phyloP scores from a whole-genome alignment of 92 coral and sea anemone species.

The Actinostola sp. region DNA sequence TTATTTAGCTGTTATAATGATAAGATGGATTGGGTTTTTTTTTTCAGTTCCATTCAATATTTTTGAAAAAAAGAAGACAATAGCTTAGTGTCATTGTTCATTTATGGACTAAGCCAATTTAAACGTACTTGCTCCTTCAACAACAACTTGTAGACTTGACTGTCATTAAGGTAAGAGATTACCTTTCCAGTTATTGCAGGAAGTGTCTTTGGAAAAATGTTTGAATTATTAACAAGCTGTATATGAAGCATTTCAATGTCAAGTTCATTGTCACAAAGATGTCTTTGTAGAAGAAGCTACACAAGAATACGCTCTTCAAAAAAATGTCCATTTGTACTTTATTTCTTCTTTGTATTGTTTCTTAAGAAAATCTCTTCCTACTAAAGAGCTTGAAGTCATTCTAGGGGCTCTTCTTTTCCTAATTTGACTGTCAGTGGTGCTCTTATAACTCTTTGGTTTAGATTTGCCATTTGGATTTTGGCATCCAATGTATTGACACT shows the following conservation, averaged over 20 bases:
- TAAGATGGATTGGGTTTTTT: too few species aligned
- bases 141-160: constrained; percentile 20
- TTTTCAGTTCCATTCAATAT: too few species aligned
- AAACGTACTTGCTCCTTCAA: constrained; percentile 35
- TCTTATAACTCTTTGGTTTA: background rate
- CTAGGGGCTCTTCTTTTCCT: constrained; percentile 41
- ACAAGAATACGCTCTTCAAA: constrained; percentile 47
- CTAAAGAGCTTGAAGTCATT: constrained; percentile 30
- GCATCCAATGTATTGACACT: constrained; percentile 40
- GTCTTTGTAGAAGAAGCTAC: constrained; percentile 22
- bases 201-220: constrained; percentile 17
- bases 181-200: constrained; percentile 29
- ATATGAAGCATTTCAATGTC: constrained; percentile 26
- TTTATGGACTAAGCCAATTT: background rate
- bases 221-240: constrained; percentile 20
- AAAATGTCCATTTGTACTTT: constrained; percentile 37
- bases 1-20: too few species aligned
- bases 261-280: constrained; percentile 17
- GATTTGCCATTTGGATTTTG: constrained; percentile 49
- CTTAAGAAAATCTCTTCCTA: constrained; percentile 32
- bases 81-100: too few species aligned
- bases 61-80: too few species aligned
- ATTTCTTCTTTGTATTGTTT: constrained; percentile 16
- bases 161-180: constrained; percentile 38
- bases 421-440: constrained; percentile 4